Evolutionary conservation across 2,797 vertebrate species (phyloP).

Genomic region (Gorsachius magnificus): DNA sequence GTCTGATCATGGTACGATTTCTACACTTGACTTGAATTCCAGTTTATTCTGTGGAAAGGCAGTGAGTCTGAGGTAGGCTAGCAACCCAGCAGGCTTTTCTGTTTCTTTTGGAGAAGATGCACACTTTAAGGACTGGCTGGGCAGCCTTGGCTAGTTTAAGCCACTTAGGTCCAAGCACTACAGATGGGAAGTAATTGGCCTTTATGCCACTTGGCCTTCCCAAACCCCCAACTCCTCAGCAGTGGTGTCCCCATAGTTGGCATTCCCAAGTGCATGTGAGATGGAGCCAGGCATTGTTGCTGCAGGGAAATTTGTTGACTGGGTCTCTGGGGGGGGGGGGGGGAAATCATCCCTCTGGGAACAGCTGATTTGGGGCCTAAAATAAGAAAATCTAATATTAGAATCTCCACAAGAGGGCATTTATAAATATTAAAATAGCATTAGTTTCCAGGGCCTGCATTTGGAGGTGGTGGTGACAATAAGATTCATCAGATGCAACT

Average conservation of each 20-base stretch:
- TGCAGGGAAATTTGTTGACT: not conserved
- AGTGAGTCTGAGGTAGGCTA: not conserved
- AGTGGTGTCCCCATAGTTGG: too few species aligned
- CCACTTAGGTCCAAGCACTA: not conserved
- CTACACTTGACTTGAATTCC: not conserved
- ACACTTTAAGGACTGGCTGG: not conserved
- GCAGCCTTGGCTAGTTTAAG: not conserved
- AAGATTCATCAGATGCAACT: not conserved
- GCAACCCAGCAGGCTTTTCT: not conserved
- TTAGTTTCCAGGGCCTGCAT: not conserved
- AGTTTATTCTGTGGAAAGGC: not conserved
- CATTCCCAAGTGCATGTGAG: rapidly evolving
- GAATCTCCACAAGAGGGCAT: not conserved
- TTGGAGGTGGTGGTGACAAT: not conserved
- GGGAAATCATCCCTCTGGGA: not conserved
- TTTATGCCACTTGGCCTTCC: not conserved
- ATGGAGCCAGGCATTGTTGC: not conserved
- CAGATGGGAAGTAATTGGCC: not conserved
- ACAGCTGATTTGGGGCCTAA: not conserved
- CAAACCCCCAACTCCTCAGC: not conserved
- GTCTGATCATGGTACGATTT: not conserved
- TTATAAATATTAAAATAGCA: not conserved
- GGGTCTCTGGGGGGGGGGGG: not conserved
- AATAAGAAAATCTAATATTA: not conserved
- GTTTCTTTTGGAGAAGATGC: not conserved